Conservation (phyloP, 2,888 invertebrate genomes). For the Pseudeuparius sepicola region DNA sequence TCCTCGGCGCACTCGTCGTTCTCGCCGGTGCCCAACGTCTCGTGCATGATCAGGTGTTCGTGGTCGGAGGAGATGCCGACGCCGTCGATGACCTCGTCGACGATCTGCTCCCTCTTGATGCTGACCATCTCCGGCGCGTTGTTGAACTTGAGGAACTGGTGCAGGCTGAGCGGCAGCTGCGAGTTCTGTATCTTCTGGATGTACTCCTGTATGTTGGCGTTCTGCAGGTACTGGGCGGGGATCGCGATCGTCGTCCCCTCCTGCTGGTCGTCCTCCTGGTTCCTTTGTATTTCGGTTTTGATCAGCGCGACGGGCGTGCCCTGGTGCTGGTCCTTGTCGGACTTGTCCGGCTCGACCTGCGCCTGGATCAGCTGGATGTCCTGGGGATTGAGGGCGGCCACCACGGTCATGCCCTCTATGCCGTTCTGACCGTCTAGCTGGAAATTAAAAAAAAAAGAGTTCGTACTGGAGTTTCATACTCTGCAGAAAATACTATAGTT, state of each 20-base stretch:
- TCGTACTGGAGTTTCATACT: no score
- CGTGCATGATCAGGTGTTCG: constrained; percentile 27
- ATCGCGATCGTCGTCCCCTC: constrained; percentile 37
- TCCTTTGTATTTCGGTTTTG: constrained; percentile 35
- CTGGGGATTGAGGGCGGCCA: constrained; percentile 57
- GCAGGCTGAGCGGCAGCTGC: constrained; percentile 46
- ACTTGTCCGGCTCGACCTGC: constrained; percentile 24
- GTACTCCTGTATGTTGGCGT: constrained; percentile 44
- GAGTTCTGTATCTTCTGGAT: constrained; percentile 39
- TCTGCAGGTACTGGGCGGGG: constrained; percentile 45
- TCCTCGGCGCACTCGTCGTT: constrained; percentile 35
- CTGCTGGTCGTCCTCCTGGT: constrained; percentile 18
- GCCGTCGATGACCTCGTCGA: constrained; percentile 42
- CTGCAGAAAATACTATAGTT: no score
- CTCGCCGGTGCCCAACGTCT: constrained; percentile 36
- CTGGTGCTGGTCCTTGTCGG: constrained; percentile 37
- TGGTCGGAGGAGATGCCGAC: constrained; percentile 38
- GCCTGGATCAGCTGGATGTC: constrained; percentile 53
- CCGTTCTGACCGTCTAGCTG: constrained; percentile 41
- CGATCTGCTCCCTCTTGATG: constrained; percentile 44
- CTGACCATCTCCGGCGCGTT: constrained; percentile 35
- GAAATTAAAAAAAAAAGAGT: constrained; percentile 11
- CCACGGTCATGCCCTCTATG: constrained; percentile 55
- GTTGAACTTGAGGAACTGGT: constrained; percentile 55
- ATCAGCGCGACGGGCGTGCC: constrained; percentile 43